phyloP scores from a whole-genome alignment of 2,888 invertebrate species.

The Aphodius granarius region DNA sequence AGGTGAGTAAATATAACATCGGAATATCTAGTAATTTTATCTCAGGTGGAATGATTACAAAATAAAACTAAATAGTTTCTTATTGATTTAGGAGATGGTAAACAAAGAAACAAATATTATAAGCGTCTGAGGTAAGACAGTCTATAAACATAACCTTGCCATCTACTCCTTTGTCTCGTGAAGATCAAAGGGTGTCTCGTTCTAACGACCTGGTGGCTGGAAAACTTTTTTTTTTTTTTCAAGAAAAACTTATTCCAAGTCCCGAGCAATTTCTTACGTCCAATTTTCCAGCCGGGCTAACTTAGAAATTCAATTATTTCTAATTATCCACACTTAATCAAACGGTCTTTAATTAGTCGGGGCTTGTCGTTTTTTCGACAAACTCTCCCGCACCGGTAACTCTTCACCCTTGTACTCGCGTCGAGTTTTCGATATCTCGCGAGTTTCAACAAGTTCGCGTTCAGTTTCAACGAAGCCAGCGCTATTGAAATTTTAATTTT shows the following conservation, averaged over 20 bases:
- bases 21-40: too few species aligned
- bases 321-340: conserved; percentile 11
- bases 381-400: background rate
- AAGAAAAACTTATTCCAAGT: background rate
- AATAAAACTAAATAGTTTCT: too few species aligned
- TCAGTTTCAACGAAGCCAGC: background rate
- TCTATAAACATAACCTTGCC: background rate
- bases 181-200: background rate
- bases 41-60: too few species aligned
- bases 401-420: background rate
- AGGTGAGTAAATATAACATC: too few species aligned
- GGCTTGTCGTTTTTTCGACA: background rate
- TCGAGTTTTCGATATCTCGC: background rate
- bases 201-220: background rate
- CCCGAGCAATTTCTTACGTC: background rate
- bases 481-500: conserved; percentile 10
- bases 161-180: background rate
- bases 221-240: background rate
- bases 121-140: background rate
- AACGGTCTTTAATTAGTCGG: conserved; percentile 7
- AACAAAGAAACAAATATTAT: too few species aligned
- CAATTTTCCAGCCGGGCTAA: background rate
- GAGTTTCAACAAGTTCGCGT: background rate
- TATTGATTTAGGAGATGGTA: too few species aligned
- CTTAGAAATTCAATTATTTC: conserved; percentile 9